These are phyloP conservation scores for Tubulanus polymorphus DNA, from an alignment of 2,888 invertebrate species.

Conservation along the genomic window DNA sequence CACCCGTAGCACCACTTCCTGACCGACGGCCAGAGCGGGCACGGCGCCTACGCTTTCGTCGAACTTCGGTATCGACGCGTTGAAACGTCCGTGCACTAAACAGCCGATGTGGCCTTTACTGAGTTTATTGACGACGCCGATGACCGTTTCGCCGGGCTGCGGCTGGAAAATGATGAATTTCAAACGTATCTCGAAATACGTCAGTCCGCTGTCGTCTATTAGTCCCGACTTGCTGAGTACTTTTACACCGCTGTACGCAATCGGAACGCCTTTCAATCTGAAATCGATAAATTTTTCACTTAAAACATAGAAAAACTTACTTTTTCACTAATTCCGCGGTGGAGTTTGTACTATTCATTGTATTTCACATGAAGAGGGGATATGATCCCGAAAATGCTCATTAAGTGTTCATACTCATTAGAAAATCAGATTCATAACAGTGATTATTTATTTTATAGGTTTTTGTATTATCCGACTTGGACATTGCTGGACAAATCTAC, in stretches of 20 bases:
- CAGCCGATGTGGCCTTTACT: constrained; percentile 66
- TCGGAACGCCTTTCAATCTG: constrained; percentile 66
- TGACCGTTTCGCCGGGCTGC: constrained; percentile 60
- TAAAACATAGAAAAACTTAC: constrained; percentile 3
- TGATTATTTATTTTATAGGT: too few relatives aligned
- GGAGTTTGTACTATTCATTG: too few relatives aligned
- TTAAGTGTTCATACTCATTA: too few relatives aligned
- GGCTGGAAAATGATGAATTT: constrained; percentile 70
- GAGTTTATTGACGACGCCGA: constrained; percentile 66
- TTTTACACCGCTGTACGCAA: constrained; percentile 66
- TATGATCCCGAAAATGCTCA: too few relatives aligned
- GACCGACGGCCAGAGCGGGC: background rate
- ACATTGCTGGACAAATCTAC: too few relatives aligned
- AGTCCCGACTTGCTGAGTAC: constrained; percentile 62
- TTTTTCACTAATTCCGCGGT: background rate
- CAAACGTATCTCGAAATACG: constrained; percentile 66
- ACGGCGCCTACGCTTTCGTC: constrained; percentile 54
- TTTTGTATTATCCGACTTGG: too few relatives aligned
- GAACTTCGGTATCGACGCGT: constrained; percentile 66
- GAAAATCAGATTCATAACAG: too few relatives aligned
- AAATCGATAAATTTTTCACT: constrained; percentile 33
- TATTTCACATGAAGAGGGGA: too few relatives aligned
- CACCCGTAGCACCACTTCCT: background rate
- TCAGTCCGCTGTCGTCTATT: constrained; percentile 62
- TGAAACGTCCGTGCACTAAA: constrained; percentile 67